Percentiles rank a stretch among this genome's conserved stretches.
Evolutionary conservation across 2,888 invertebrate genomes (phyloP).

Genomic region (Ecdyonurus torrentis): DNA sequence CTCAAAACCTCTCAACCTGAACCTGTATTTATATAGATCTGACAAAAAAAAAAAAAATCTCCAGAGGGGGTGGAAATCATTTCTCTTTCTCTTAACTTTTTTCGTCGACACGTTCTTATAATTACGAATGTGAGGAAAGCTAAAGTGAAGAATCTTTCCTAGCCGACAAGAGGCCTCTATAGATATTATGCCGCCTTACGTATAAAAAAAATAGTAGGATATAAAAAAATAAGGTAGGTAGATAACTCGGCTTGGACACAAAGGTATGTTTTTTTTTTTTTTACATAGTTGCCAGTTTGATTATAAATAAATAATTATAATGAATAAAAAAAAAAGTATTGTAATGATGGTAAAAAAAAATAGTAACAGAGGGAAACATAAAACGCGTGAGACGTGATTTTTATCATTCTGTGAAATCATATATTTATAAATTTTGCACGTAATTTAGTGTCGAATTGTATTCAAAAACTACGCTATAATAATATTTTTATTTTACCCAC

Average conservation of each 20-base stretch:
- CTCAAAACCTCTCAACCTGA: no score
- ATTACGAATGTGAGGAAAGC: no score
- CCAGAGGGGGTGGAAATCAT: no score
- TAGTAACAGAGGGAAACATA: no score
- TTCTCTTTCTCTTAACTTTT: no score
- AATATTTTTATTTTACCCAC: neutral
- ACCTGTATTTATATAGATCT: no score
- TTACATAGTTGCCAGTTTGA: neutral
- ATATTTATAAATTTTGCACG: neutral
- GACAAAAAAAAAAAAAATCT: no score
- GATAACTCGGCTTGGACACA: neutral
- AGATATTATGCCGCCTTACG: neutral
- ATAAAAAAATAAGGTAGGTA: neutral
- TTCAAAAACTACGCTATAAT: neutral
- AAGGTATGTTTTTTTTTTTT: neutral
- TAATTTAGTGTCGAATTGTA: neutral
- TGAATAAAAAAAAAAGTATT: no score
- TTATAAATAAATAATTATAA: neutral
- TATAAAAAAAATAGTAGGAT: neutral
- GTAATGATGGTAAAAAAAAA: no score
- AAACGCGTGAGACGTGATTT: neutral
- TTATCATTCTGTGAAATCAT: neutral
- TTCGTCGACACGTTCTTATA: no score
- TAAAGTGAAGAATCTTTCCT: neutral
- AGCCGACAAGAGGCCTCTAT: neutral